A percentile compares a stretch with the other conserved stretches of the same genome.
phyloP scores from a whole-genome alignment of 2,888 invertebrate genomes.

The Tinea semifulvella region DNA sequence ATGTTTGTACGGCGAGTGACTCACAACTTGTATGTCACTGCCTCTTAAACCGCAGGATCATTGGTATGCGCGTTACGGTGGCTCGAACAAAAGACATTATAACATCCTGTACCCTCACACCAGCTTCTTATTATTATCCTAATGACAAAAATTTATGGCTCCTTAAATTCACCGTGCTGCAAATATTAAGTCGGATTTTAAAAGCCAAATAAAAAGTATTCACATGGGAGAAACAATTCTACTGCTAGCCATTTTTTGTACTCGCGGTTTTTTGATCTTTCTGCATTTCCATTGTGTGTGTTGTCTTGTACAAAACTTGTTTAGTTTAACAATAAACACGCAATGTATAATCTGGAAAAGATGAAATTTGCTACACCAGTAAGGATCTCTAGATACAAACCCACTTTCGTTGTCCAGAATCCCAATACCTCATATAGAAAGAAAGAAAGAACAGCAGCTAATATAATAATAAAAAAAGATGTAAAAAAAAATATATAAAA shows the following conservation, averaged over 20 bases:
- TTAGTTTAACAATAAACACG: too few species aligned
- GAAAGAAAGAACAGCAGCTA: too few species aligned
- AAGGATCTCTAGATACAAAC: too few species aligned
- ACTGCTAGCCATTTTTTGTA: neutral
- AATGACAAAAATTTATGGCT: slow-evolving; percentile 64
- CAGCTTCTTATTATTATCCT: slow-evolving; percentile 60
- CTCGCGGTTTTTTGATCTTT: neutral
- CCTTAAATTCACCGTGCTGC: slow-evolving; percentile 59
- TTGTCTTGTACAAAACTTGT: too few species aligned
- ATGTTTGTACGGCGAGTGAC: too few species aligned
- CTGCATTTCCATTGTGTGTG: neutral
- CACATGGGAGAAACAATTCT: slow-evolving; percentile 16
- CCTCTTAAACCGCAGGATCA: slow-evolving; percentile 31
- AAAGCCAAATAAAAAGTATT: slow-evolving; percentile 30
- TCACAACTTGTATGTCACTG: too few species aligned
- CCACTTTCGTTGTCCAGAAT: too few species aligned
- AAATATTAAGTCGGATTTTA: slow-evolving; percentile 43
- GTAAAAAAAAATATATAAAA: too few species aligned
- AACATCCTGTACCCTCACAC: slow-evolving; percentile 59
- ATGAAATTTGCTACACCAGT: too few species aligned
- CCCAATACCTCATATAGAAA: too few species aligned
- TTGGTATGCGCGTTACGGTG: slow-evolving; percentile 57
- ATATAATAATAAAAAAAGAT: too few species aligned
- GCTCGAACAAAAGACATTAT: slow-evolving; percentile 61
- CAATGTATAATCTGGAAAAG: too few species aligned